These are phyloP conservation scores for Dendrolimus houi DNA, from an alignment of 2,888 invertebrate genomes.

Conservation along the genomic window DNA sequence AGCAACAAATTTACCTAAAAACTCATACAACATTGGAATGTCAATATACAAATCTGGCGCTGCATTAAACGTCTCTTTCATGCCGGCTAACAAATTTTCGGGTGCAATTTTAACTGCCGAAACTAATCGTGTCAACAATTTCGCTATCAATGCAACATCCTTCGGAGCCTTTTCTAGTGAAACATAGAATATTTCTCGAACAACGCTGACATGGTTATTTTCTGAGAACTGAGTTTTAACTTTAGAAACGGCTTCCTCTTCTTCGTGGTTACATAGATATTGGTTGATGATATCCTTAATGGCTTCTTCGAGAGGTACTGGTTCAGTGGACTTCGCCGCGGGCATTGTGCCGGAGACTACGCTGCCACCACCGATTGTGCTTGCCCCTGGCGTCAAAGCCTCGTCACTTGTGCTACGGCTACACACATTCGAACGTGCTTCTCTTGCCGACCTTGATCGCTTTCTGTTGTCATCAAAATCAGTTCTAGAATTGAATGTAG, in stretches of 20 bases:
- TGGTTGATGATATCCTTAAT: constrained; percentile 48
- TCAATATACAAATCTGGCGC: constrained; percentile 88
- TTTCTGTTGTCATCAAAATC: constrained; percentile 45
- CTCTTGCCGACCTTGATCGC: constrained; percentile 47
- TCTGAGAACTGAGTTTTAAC: constrained; percentile 40
- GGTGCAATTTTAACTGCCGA: constrained; percentile 61
- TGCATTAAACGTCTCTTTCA: constrained; percentile 78
- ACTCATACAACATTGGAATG: constrained; percentile 89
- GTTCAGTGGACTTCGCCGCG: constrained; percentile 12
- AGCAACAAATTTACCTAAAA: constrained; percentile 83
- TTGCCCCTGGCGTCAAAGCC: constrained; percentile 2
- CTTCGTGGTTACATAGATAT: constrained; percentile 41
- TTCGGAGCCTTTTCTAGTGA: constrained; percentile 58
- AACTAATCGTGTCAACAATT: constrained; percentile 58
- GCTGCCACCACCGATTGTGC: no score
- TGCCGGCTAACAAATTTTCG: constrained; percentile 71
- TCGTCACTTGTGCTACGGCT: constrained; percentile 35
- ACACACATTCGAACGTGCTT: constrained; percentile 42
- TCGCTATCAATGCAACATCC: constrained; percentile 52
- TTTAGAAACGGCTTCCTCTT: constrained; percentile 25
- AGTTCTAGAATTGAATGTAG: constrained; percentile 59
- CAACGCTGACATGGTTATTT: constrained; percentile 49
- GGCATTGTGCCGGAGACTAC: constrained; percentile 14
- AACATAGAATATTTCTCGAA: constrained; percentile 52
- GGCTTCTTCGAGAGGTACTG: constrained; percentile 16